Conservation (phyloP, 1,140 invertebrate genomes). For the Drepana arcuata region DNA sequence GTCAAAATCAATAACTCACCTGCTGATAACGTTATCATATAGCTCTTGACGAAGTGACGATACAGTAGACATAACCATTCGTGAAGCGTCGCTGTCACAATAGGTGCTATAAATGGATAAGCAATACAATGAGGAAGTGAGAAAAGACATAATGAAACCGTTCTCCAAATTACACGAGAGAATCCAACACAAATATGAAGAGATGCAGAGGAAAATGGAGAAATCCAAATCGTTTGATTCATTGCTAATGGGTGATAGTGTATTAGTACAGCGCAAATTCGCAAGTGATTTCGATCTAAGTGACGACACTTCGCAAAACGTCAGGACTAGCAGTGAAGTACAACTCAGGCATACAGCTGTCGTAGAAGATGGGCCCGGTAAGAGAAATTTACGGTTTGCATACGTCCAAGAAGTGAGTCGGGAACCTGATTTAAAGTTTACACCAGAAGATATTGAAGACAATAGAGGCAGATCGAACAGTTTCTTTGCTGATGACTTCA, state of each 20-base stretch:
- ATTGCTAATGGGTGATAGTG: too few relatives aligned
- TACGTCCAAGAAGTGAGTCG: too few relatives aligned
- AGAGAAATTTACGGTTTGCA: too few relatives aligned
- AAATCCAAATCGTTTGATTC: conserved; percentile 51
- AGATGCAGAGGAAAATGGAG: conserved; percentile 52
- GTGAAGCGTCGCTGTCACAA: too few relatives aligned
- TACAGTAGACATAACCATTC: conserved; percentile 1
- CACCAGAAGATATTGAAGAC: too few relatives aligned
- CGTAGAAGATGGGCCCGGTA: too few relatives aligned
- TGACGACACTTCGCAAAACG: too few relatives aligned
- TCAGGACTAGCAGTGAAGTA: too few relatives aligned
- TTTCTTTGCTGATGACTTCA: conserved; percentile 20
- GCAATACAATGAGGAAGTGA: conserved; percentile 13
- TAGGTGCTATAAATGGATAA: conserved; percentile 19
- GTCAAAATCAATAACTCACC: conserved; percentile 19
- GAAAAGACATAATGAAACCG: conserved; percentile 23
- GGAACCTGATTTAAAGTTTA: too few relatives aligned
- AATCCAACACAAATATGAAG: conserved; percentile 50
- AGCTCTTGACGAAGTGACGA: conserved; percentile 1
- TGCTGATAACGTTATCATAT: conserved; percentile 15
- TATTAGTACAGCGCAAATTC: too few relatives aligned
- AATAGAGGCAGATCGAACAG: conserved; percentile 19
- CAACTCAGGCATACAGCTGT: too few relatives aligned
- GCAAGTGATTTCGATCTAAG: conserved; percentile 27
- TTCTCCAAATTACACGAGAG: conserved; percentile 44